Evolutionary conservation across 1,140 invertebrate species (phyloP).

Genomic region (Neodiprion fabricii): DNA sequence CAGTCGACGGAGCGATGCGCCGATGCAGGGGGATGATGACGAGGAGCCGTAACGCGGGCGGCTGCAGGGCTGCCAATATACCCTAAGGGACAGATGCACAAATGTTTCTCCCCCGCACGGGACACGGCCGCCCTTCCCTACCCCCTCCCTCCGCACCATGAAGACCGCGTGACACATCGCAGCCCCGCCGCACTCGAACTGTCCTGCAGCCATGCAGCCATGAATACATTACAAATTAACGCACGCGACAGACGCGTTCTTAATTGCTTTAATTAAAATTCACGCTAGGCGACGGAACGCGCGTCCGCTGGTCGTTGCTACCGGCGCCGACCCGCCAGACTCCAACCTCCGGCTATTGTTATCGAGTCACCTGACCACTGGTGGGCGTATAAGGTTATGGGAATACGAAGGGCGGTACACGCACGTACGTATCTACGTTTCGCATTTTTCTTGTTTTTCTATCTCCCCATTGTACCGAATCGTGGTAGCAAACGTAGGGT

Average conservation of each 20-base stretch:
- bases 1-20: background rate
- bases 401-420: too few species aligned
- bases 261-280: constrained; percentile 59
- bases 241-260: constrained; percentile 48
- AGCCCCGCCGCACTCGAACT: background rate
- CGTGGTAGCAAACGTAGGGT: too few species aligned
- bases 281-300: constrained; percentile 41
- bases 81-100: background rate
- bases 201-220: constrained; percentile 27
- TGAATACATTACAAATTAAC: constrained; percentile 46
- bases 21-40: background rate
- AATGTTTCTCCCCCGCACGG: background rate
- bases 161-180: background rate
- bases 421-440: too few species aligned
- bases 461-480: too few species aligned
- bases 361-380: too few species aligned
- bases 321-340: background rate
- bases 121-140: background rate
- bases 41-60: background rate
- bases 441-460: too few species aligned
- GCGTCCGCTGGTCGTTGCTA: background rate
- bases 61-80: background rate
- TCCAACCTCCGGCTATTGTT: background rate
- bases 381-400: too few species aligned
- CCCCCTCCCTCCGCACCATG: background rate